Evolutionary conservation across 1,140 invertebrate genomes (phyloP).

Genomic region (Araneus ventricosus): DNA sequence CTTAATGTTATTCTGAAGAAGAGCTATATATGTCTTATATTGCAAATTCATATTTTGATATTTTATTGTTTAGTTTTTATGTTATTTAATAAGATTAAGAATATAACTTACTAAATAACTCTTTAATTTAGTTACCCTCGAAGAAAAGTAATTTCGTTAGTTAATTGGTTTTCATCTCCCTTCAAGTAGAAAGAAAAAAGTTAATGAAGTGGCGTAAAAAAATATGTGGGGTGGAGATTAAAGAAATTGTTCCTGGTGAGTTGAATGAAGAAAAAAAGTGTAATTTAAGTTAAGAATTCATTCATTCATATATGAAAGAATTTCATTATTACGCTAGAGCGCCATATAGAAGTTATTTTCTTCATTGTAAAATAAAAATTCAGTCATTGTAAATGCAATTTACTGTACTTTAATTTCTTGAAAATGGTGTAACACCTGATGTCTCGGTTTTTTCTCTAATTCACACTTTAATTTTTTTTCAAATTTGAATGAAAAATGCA

Average conservation of each 20-base stretch:
- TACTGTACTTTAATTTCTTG: too few relatives aligned
- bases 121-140: constrained; percentile 33
- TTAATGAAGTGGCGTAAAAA: constrained; percentile 5
- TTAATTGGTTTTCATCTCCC: constrained; percentile 40
- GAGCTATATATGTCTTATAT: neutral
- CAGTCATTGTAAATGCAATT: neutral
- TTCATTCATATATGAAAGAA: neutral
- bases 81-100: constrained; percentile 46
- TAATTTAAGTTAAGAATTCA: neutral
- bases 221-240: constrained; percentile 6
- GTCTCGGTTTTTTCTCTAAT: too few relatives aligned
- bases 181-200: neutral
- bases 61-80: neutral
- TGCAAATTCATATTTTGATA: neutral
- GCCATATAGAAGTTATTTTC: neutral
- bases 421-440: too few relatives aligned
- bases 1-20: too few relatives aligned
- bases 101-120: constrained; percentile 47
- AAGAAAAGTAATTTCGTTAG: constrained; percentile 52
- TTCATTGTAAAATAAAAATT: neutral
- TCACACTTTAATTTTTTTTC: too few relatives aligned
- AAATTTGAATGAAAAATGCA: too few relatives aligned
- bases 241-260: neutral
- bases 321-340: neutral
- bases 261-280: neutral